Percentiles rank a stretch among this genome's conserved stretches.
These are phyloP conservation scores for Fukomys damarensis DNA, from an alignment of 2,113 vertebrate species.

Conservation along the genomic window DNA sequence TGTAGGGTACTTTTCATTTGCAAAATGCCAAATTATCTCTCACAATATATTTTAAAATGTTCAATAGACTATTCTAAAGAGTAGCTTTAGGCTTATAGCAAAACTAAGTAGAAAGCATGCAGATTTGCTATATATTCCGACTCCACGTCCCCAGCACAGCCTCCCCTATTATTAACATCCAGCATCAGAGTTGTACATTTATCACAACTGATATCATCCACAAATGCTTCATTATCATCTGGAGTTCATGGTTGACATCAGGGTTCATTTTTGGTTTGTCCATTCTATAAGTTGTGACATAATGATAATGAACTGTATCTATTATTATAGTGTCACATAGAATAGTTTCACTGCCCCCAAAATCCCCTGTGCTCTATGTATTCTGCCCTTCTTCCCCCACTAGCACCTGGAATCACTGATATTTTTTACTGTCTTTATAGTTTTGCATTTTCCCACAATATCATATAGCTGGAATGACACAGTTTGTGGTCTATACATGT, in stretches of 20 bases:
- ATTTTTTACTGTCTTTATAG: background rate
- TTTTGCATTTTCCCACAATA: background rate
- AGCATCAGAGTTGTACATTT: background rate
- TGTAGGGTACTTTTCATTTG: conserved; percentile 44
- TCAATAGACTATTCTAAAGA: background rate
- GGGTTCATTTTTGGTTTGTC: background rate
- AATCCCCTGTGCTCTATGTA: background rate
- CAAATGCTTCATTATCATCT: background rate
- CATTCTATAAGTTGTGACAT: background rate
- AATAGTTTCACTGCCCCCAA: background rate
- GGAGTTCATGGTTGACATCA: background rate
- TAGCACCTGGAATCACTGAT: background rate
- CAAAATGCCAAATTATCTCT: conserved; percentile 11
- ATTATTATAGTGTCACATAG: background rate
- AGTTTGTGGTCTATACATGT: background rate
- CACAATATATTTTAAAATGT: background rate
- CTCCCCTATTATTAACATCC: background rate
- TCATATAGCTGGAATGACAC: background rate
- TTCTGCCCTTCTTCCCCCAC: background rate
- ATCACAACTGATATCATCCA: background rate
- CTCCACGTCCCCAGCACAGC: background rate
- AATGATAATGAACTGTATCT: background rate
- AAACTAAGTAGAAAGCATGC: background rate
- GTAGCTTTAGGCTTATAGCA: background rate
- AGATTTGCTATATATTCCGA: background rate